These are phyloP conservation scores for Troglohyphantes excavatus DNA, from an alignment of 2,888 invertebrate species.

Conservation along the genomic window DNA sequence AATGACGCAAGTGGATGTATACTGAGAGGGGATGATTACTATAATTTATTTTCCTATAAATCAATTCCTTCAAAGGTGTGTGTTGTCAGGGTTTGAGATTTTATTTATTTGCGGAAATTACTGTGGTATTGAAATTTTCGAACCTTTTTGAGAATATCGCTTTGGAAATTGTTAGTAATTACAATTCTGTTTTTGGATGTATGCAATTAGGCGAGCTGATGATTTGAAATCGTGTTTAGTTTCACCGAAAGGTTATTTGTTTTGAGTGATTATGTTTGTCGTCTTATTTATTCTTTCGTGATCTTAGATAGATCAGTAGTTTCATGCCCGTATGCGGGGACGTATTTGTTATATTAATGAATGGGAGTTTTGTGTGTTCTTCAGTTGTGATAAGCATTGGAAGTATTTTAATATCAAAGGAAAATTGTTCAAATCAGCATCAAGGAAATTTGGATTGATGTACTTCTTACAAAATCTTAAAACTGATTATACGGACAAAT, in stretches of 20 bases:
- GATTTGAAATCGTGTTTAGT: not conserved
- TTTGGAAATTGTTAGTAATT: not conserved
- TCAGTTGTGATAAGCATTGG: too few species aligned
- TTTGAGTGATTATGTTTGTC: not conserved
- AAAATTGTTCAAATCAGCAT: too few species aligned
- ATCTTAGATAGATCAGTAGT: too few species aligned
- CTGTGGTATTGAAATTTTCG: not conserved
- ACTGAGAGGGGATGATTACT: constrained; percentile 3
- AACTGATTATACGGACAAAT: too few species aligned
- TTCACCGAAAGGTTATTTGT: not conserved
- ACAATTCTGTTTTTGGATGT: not conserved
- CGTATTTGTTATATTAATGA: too few species aligned
- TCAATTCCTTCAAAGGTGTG: not conserved
- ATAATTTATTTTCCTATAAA: constrained; percentile 29
- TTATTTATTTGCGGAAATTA: not conserved
- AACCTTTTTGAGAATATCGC: not conserved
- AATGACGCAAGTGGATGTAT: not conserved
- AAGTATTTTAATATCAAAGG: too few species aligned
- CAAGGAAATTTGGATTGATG: too few species aligned
- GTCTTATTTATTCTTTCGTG: not conserved
- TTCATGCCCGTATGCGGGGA: too few species aligned
- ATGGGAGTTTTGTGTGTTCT: too few species aligned
- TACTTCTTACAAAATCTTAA: too few species aligned
- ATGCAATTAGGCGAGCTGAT: not conserved
- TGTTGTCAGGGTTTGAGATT: not conserved